Base-by-base conservation (phyloP, 2,888 invertebrate species). In the Odontothrips loti region DNA sequence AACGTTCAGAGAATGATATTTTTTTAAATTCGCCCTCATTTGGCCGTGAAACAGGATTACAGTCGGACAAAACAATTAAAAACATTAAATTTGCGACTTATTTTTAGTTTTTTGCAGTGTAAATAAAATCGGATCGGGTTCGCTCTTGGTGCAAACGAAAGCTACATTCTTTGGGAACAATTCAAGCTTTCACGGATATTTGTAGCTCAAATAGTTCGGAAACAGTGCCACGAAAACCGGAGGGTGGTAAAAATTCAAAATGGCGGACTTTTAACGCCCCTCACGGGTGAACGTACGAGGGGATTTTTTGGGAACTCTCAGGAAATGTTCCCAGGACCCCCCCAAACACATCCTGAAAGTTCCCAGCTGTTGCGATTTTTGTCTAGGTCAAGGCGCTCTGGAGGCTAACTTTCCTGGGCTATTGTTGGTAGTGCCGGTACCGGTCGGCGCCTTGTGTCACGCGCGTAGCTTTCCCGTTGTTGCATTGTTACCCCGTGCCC, bases 261-360 rank as follows among this genome's bases (percentile, higher is more conserved):
- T 58, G 58, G 58, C 58, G 58, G 58, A 58, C 17, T 58, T 58
- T 58, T 17, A 58, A 58, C 58, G 58, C 58, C 58, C 58, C 58
- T 58, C 58, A 58, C 58, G 58, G 58, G 58, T 58, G 58, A 58
- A 58, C 58, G 58, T 9, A 9, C 15, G 58, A 17, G 1, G 15
- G 58, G 58, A 58, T 58, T 58, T 58, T 58, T 9, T 9, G 15
- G 58, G 58, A 58, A 58, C 17, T 58, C 15, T 58, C 58, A 58
- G 58, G 58, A 17, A 58, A 17, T 58, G 58, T 58, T 58, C 58
- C 58, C 58, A 58, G 58, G 58, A 58, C 58, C 10, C 0, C 58
- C 58, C 58, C 15, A 1, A 58, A 58, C 17, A 58, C 11, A 9
- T 1, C 58, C 58, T 58, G 1, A 58, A 58, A 58, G 17, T 58